These are phyloP conservation scores for Drosophila nasuta DNA, from an alignment of 1,140 invertebrate genomes.

Conservation along the genomic window DNA sequence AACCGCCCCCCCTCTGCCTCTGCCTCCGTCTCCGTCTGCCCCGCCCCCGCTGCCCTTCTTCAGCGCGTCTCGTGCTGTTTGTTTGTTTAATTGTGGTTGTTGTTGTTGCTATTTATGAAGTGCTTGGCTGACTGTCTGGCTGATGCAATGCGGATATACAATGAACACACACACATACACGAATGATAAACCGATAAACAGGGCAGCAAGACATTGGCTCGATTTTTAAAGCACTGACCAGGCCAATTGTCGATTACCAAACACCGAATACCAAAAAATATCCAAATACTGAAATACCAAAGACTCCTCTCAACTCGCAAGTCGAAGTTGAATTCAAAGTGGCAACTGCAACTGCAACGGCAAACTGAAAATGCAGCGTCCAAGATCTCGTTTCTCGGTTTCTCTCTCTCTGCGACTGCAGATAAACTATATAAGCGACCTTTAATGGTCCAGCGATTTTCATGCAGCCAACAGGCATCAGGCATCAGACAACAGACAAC, in stretches of 20 bases:
- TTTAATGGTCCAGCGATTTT: constrained; percentile 84
- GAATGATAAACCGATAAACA: constrained; percentile 56
- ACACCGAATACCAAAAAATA: not conserved
- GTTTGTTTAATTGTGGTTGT: constrained; percentile 70
- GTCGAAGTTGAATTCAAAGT: constrained; percentile 2
- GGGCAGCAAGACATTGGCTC: constrained; percentile 29
- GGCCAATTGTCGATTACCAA: constrained; percentile 30
- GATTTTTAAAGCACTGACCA: constrained; percentile 38
- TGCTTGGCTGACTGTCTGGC: constrained; percentile 65
- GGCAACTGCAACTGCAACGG: not conserved
- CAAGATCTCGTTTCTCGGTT: constrained; percentile 63
- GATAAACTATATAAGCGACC: constrained; percentile 83
- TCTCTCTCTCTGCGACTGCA: constrained; percentile 58
- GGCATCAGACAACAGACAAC: constrained; percentile 37
- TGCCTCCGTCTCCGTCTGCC: not conserved
- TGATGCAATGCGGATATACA: constrained; percentile 55
- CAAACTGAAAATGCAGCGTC: constrained; percentile 34
- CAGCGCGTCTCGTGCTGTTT: constrained; percentile 62
- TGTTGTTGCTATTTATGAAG: constrained; percentile 69
- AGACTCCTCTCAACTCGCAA: not conserved
- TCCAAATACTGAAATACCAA: constrained; percentile 12
- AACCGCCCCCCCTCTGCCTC: not conserved
- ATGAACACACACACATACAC: not conserved
- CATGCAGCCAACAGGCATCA: constrained; percentile 47
- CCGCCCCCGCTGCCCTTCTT: not conserved